These are phyloP conservation scores for Drosophila sordidula DNA, from an alignment of 2,888 invertebrate genomes.

Conservation along the genomic window DNA sequence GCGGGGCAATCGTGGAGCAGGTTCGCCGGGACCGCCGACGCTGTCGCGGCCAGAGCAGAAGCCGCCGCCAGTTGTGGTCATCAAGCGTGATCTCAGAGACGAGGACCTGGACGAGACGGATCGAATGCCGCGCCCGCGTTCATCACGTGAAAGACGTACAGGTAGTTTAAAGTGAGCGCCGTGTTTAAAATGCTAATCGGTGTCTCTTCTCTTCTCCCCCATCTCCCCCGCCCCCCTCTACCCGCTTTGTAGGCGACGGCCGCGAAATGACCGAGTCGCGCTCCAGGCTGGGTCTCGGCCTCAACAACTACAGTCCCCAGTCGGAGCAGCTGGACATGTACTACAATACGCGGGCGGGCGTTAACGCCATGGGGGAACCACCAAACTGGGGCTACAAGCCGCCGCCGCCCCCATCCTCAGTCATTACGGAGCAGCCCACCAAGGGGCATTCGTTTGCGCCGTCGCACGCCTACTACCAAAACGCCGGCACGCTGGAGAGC, in stretches of 20 bases:
- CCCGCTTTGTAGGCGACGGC: conserved; percentile 88
- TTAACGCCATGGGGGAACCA: conserved; percentile 86
- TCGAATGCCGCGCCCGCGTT: conserved; percentile 85
- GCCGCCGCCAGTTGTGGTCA: conserved; percentile 95
- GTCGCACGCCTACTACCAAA: conserved; percentile 91
- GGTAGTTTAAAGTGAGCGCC: conserved; percentile 83
- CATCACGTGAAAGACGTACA: conserved; percentile 86
- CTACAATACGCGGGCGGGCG: conserved; percentile 91
- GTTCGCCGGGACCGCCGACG: conserved; percentile 84
- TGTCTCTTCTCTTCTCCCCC: conserved; percentile 29
- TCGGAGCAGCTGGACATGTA: conserved; percentile 91
- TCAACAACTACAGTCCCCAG: conserved; percentile 89
- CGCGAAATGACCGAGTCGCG: conserved; percentile 92
- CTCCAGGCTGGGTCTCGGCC: conserved; percentile 90
- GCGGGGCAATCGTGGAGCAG: conserved; percentile 87
- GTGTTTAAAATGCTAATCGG: conserved; percentile 81
- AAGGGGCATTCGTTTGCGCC: conserved; percentile 93
- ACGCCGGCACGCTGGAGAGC: conserved; percentile 92
- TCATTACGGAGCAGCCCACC: conserved; percentile 96
- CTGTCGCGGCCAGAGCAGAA: conserved; percentile 91
- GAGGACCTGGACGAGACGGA: conserved; percentile 90
- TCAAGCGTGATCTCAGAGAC: conserved; percentile 94
- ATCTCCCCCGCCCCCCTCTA: not conserved
- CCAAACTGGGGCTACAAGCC: conserved; percentile 85
- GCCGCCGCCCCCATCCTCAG: conserved; percentile 88